Conservation (phyloP, 2,797 vertebrate species). For the Esox lucius region DNA sequence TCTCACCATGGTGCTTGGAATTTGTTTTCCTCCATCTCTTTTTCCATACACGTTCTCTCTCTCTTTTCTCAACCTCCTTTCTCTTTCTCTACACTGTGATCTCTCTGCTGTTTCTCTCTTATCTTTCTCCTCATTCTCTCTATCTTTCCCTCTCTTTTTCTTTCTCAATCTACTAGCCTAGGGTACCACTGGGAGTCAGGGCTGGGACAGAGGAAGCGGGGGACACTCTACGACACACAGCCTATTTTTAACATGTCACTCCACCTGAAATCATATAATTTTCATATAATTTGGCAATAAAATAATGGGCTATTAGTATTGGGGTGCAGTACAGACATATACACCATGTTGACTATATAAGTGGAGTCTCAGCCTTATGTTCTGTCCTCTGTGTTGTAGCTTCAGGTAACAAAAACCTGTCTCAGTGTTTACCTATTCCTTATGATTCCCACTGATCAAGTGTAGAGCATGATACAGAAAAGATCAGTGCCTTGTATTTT, state of each 20-base stretch:
- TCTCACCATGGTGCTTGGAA: neutral
- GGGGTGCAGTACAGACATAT: neutral
- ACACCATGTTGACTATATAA: neutral
- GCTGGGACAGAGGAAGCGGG: neutral
- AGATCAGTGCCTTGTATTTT: neutral
- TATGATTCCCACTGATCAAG: neutral
- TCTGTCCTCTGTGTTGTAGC: neutral
- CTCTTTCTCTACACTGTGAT: neutral
- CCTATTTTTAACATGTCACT: slow-evolving; percentile 7
- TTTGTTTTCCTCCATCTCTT: neutral
- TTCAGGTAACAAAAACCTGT: neutral
- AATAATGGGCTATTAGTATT: neutral
- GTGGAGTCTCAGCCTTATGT: neutral
- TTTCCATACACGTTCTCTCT: neutral
- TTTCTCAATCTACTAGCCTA: neutral
- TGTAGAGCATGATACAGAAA: neutral
- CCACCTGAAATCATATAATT: slow-evolving; percentile 7
- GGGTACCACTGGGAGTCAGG: neutral
- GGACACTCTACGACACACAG: neutral
- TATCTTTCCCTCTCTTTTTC: neutral
- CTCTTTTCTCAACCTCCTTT: neutral
- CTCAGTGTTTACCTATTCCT: neutral
- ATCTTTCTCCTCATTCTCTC: too few species aligned
- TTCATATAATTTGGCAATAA: slow-evolving; percentile 1
- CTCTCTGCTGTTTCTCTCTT: neutral